phyloP scores from a whole-genome alignment of 2,888 invertebrate genomes.

The Dasysyrphus tricinctus region DNA sequence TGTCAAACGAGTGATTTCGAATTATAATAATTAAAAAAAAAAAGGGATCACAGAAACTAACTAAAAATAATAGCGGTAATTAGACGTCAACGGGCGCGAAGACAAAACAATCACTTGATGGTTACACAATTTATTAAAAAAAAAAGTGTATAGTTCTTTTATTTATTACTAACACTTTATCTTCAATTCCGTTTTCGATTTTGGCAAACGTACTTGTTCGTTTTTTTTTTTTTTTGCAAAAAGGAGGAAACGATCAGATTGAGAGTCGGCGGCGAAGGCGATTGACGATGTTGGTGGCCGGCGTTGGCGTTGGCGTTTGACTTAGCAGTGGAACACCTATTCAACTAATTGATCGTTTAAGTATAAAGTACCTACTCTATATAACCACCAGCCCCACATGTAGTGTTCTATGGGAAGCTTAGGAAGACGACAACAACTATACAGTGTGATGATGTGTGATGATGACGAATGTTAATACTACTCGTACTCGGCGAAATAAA shows the following conservation, averaged over 20 bases:
- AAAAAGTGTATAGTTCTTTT: constrained; percentile 24
- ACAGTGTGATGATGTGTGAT: constrained; percentile 31
- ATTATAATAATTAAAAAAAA: neutral
- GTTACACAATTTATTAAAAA: constrained; percentile 15
- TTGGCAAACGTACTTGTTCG: constrained; percentile 31
- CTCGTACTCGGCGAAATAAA: constrained; percentile 26
- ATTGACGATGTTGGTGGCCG: neutral
- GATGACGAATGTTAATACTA: constrained; percentile 64
- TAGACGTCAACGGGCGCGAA: constrained; percentile 24
- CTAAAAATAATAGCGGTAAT: constrained; percentile 14
- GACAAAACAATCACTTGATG: constrained; percentile 39
- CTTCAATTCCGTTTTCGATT: constrained; percentile 25
- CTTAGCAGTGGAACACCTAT: constrained; percentile 67
- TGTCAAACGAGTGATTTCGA: constrained; percentile 1
- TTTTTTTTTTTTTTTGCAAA: neutral
- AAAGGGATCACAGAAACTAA: neutral
- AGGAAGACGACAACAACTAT: constrained; percentile 33
- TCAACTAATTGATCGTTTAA: constrained; percentile 70
- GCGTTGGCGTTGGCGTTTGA: constrained; percentile 57
- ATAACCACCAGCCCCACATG: constrained; percentile 37
- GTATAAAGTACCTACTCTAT: constrained; percentile 63
- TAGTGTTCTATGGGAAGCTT: constrained; percentile 13
- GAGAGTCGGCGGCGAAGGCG: constrained; percentile 17
- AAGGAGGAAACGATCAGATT: constrained; percentile 36
- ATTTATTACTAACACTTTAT: constrained; percentile 15